phyloP scores from a whole-genome alignment of 2,113 vertebrate species.

The Hassar affinis region DNA sequence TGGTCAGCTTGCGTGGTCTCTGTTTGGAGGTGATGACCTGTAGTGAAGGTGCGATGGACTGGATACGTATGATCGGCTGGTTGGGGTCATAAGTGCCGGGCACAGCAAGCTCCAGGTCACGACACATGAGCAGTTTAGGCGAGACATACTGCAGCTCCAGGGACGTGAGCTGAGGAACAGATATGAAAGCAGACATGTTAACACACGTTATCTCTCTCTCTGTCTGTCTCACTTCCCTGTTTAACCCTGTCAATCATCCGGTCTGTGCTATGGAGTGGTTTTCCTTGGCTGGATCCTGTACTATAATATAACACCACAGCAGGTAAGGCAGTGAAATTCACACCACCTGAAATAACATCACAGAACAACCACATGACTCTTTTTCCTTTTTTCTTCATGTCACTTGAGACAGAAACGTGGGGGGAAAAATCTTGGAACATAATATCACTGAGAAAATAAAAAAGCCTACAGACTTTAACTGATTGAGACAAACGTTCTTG shows the following conservation, averaged over 20 bases:
- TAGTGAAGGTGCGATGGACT: conserved; percentile 92
- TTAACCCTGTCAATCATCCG: neutral
- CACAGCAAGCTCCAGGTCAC: conserved; percentile 92
- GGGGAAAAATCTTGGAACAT: neutral
- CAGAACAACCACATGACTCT: neutral
- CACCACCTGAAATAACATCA: conserved; percentile 39
- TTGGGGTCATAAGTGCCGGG: conserved; percentile 97
- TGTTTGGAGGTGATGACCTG: conserved; percentile 99
- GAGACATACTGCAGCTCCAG: conserved; percentile 96
- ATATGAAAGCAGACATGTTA: neutral
- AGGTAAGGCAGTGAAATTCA: conserved; percentile 8
- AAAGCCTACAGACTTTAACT: neutral
- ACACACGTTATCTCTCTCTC: neutral
- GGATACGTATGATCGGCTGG: conserved; percentile 94
- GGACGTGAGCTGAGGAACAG: conserved; percentile 83
- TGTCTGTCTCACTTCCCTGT: neutral
- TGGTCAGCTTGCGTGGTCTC: conserved; percentile 91
- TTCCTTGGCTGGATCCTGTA: conserved; percentile 9
- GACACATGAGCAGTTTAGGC: conserved; percentile 97
- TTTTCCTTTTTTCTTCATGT: conserved; percentile 17
- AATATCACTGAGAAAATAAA: neutral
- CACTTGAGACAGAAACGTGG: neutral
- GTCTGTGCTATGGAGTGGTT: neutral
- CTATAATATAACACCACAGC: conserved; percentile 5
- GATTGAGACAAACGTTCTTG: neutral